Base-by-base conservation (phyloP, 2,888 invertebrate genomes). In the Conus canariensis region DNA sequence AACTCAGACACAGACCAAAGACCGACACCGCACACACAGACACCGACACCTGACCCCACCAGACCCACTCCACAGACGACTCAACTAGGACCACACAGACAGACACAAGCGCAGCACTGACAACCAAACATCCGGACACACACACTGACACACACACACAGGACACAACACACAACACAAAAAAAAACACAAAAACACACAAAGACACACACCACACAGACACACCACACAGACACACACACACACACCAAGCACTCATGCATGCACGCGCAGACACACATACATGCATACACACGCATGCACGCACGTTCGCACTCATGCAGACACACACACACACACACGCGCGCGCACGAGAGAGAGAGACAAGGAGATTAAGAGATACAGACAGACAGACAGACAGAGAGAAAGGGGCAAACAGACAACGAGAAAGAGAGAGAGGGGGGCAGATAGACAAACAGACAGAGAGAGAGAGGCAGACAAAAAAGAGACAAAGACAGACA, bases 301-400 rank as follows among this genome's bases (percentile, higher is more conserved):
- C 70, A 70, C 70, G 22, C 70, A 70, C n/a, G 19, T 4, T 1
- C 70, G 19, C 70, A 70, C n/a, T 1, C 70, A 70, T 4, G 4
- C 70, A 70, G 7, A 70, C 70, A 70, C 70, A 70, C 70, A 70
- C 70, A 70, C 70, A 70, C 70, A 70, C 70, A 70, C 70, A 70
- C 70, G 14, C 70, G 6, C 70, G 6, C 22, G 3, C 70, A 70
- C 22, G 8, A 70, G 67, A 70, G 5, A 12, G 67, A 9, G 14
- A 70, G 67, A 9, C 67, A 19, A 70, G 60, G n/a, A n/a, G n/a
- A n/a, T n/a, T n/a, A 60, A 60, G 12, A 60, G 14, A 60, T 4
- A 60, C 9, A 60, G 12, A 7, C 7, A 60, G 12, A 60, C 60
- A 60, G 0, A 60, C 60, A 60, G n/a, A n/a, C n/a, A n/a, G n/a